Evolutionary conservation across 2,888 invertebrate species (phyloP).

Genomic region (Leptothorax acervorum): DNA sequence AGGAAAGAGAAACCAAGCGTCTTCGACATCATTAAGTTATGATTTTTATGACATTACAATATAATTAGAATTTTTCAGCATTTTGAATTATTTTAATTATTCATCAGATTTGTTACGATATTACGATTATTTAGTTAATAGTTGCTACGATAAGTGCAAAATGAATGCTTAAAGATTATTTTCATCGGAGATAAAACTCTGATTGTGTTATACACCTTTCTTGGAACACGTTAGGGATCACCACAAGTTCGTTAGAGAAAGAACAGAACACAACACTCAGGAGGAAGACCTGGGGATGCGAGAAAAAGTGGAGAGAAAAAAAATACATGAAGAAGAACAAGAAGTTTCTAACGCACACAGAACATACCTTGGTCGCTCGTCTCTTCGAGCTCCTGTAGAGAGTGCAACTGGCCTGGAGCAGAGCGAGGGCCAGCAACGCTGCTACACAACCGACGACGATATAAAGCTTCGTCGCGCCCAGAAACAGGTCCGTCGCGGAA

Average conservation of each 20-base stretch:
- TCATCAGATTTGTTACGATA: slow-evolving; percentile 3
- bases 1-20: neutral
- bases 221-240: slow-evolving; percentile 45
- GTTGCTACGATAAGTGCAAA: neutral
- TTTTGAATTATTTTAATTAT: neutral
- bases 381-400: slow-evolving; percentile 90
- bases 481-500: slow-evolving; percentile 86
- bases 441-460: slow-evolving; percentile 93
- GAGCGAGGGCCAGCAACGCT: slow-evolving; percentile 92
- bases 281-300: slow-evolving; percentile 45
- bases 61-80: neutral
- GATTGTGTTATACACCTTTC: neutral
- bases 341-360: slow-evolving; percentile 7
- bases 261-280: slow-evolving; percentile 58
- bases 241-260: slow-evolving; percentile 57
- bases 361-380: slow-evolving; percentile 88
- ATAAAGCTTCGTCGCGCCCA: slow-evolving; percentile 92
- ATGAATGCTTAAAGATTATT: neutral
- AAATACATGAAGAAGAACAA: slow-evolving; percentile 28
- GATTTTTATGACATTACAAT: neutral
- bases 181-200: neutral
- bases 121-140: slow-evolving; percentile 34
- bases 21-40: neutral
- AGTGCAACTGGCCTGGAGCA: slow-evolving; percentile 94
- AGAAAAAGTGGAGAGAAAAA: slow-evolving; percentile 51